Base-by-base conservation (phyloP, 2,113 vertebrate species). In the Phaethornis superciliosus region DNA sequence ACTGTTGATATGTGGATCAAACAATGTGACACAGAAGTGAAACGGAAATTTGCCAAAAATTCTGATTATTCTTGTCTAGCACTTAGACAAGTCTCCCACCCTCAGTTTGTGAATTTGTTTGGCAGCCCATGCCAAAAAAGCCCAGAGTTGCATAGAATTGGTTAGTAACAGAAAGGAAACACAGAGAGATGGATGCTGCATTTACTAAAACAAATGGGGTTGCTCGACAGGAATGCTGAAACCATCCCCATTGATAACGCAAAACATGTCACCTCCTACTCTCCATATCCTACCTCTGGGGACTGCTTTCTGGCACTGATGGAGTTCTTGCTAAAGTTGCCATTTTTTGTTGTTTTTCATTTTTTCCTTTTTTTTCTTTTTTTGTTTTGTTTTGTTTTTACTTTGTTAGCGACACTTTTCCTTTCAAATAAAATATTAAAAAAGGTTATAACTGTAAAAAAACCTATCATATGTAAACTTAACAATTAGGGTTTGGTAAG, bases 71-170 rank as follows among this genome's bases (percentile, higher is more conserved):
- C 95, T 96, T 69, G 81, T 79, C 96, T 96, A 94, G 92, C 77
- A 71, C 86, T 94, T 32, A 5, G 56, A 93, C 51, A 76, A 81
- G 90, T 76, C 74, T 58, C 88, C 89, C 92, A 81, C 70, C 83
- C 94, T 52, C 87, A 56, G 32, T 85, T 83, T 91, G 72, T 59
- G 40, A 95, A 94, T 86, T 77, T 58, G 88, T 88, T 97, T 97
- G 97, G 97, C 97, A 97, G 93, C 92, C 86, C 96, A 85, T 95
- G 94, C 95, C 97, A 95, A 91, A 94, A 94, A 94, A 88, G 96
- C 95, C 89, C 93, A 84, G 88, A 97, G 90, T 98, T 98, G 98
- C 98, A 98, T 98, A 98, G 97, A 98, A 96, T 97, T 96, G 96
- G 96, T 97, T 96, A 96, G 95, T 96, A 96, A 97, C 89, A 94